Conservation (phyloP, 35 echinoderm and acorn worm species). For the Chiridota heheva region DNA sequence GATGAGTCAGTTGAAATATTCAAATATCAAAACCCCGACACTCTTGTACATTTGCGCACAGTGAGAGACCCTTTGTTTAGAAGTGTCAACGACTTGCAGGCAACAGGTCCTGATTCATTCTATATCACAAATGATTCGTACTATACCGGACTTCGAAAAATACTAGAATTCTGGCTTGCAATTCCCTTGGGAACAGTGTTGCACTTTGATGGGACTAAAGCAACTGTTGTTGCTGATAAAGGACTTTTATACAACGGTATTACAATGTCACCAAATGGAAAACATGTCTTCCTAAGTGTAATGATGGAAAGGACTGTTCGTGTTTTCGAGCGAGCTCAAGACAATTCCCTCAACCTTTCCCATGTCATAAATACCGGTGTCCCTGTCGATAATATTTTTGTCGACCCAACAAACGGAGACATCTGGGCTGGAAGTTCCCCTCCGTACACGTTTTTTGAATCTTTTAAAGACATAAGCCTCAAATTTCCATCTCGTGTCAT, state of each 20-base stretch:
- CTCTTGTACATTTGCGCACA: not conserved
- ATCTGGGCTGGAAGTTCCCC: not conserved
- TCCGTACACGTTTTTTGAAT: not conserved
- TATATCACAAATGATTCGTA: slow-evolving; percentile 58
- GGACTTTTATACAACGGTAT: slow-evolving; percentile 23
- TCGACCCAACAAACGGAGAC: slow-evolving; percentile 14
- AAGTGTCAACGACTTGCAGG: slow-evolving; percentile 49
- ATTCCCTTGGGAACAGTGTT: slow-evolving; percentile 44
- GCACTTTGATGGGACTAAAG: slow-evolving; percentile 59
- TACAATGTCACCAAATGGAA: slow-evolving; percentile 12
- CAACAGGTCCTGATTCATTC: slow-evolving; percentile 47
- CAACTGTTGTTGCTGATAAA: slow-evolving; percentile 17
- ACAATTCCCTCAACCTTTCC: not conserved
- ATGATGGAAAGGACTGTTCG: slow-evolving; percentile 10
- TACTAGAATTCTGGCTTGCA: slow-evolving; percentile 19
- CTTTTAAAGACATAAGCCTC: not conserved
- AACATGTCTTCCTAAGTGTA: not conserved
- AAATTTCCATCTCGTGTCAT: slow-evolving; percentile 19
- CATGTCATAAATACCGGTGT: not conserved
- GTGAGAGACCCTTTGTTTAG: not conserved
- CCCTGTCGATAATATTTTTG: slow-evolving; percentile 11
- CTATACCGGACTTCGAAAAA: not conserved
- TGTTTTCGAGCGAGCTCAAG: not conserved
- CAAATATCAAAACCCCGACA: not conserved
- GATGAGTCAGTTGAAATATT: slow-evolving; percentile 12